Percentiles rank a stretch among this genome's conserved stretches.
These are phyloP conservation scores for Hyperoodon ampullatus DNA, from an alignment of 2,113 vertebrate species.

Conservation along the genomic window DNA sequence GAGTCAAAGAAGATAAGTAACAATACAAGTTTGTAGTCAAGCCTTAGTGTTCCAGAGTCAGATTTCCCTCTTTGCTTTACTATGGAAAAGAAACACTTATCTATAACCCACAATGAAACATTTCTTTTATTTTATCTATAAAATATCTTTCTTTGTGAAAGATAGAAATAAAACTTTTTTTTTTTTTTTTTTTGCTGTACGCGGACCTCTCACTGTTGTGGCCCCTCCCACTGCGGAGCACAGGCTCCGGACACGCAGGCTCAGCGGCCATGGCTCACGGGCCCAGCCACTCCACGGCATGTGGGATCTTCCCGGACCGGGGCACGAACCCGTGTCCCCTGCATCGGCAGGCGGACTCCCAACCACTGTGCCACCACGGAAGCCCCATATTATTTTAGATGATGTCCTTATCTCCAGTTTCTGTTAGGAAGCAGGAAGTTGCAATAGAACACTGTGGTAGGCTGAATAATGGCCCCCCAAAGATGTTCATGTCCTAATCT, in stretches of 20 bases:
- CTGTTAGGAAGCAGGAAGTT: neutral
- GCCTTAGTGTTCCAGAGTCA: neutral
- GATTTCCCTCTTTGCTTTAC: neutral
- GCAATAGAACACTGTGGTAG: neutral
- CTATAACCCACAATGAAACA: neutral
- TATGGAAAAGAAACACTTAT: neutral
- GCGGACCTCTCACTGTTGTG: too few species aligned
- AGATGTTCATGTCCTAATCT: neutral
- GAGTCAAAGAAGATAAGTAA: neutral
- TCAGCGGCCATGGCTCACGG: too few species aligned
- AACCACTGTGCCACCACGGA: too few species aligned
- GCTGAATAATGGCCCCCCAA: neutral
- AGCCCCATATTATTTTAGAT: neutral
- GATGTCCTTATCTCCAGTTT: neutral
- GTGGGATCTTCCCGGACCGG: too few species aligned
- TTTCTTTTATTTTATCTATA: neutral
- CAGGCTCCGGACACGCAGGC: too few species aligned
- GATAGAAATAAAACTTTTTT: neutral
- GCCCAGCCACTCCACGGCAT: too few species aligned
- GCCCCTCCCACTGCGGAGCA: too few species aligned
- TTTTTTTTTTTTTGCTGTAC: too few species aligned
- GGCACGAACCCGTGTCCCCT: too few species aligned
- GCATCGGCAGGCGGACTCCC: too few species aligned
- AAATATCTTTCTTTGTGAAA: constrained; percentile 5
- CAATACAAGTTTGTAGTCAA: neutral